Base-by-base conservation (phyloP, 2,888 invertebrate species). In the Melanotus villosus region DNA sequence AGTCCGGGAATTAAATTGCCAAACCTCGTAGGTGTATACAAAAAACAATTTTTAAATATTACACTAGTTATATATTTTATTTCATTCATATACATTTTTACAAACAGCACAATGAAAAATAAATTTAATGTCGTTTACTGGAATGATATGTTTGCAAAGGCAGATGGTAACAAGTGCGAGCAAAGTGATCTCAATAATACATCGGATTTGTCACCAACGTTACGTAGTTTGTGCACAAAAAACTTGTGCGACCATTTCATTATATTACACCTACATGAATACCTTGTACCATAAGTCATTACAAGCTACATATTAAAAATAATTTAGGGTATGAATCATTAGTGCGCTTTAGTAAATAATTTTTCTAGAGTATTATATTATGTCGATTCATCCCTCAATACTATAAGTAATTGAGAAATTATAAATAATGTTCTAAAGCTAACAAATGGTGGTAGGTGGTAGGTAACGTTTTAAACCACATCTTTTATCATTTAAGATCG, bases 101-200 rank as follows among this genome's bases (percentile, higher is more conserved):
- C 52, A 52, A 26, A 52, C 32, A 52, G 52, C 52, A 52, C 52
- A 52, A 32, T 52, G 52, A 52, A 52, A 52, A 52, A 52, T 32
- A 30, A 52, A 19, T 32, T 16, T 18, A 52, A 52, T 52, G 52
- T 30, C 18, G 47, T 23, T 19, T 16, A 18, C 18, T 32, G 18
- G 18, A 52, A 52, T 52, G 52, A 52, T 52, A 52, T 52, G 52
- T 52, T 12, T 52, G 52, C 52, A 19, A 52, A 52, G 52, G 52
- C 52, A 18, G 16, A 34, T 52, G 52, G 52, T 52, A 52, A 52
- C 52, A 52, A 52, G 10, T 18, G 52, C 47, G 12, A 23, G 47
- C 47, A 47, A 26, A 7, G 23, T 23, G 23, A 47, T 23, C 23
- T n/a, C 10, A 5, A 7, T 26, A 26, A 26, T 41, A 41, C 41